Percentiles rank a stretch among this genome's conserved stretches.
Evolutionary conservation across 1,140 invertebrate genomes (phyloP).

Genomic region (Batillaria attramentaria): DNA sequence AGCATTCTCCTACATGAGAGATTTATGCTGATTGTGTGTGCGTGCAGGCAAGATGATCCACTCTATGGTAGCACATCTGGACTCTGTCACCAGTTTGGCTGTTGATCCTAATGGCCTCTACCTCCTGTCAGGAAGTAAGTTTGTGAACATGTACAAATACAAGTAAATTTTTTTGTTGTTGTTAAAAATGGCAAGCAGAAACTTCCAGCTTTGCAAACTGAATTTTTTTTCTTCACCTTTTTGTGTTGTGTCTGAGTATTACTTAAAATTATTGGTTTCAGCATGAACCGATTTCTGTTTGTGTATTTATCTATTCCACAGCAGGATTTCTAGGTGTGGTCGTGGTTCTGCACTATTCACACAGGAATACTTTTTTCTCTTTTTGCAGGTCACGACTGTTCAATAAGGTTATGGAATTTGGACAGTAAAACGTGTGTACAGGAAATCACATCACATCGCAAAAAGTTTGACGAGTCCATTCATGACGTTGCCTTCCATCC

Average conservation of each 20-base stretch:
- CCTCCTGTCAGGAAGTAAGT: conserved; percentile 94
- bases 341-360: conserved; percentile 19
- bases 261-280: background rate
- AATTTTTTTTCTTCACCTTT: too few species aligned
- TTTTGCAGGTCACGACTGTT: conserved; percentile 93
- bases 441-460: conserved; percentile 99
- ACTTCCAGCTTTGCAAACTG: background rate
- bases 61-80: conserved; percentile 98
- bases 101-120: conserved; percentile 98
- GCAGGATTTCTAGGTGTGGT: background rate
- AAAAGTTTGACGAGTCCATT: conserved; percentile 99
- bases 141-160: background rate
- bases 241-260: background rate
- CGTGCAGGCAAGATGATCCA: conserved; percentile 86
- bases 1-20: too few species aligned
- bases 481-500: conserved; percentile 99
- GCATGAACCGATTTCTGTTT: background rate
- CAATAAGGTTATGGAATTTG: conserved; percentile 98
- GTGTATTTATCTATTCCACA: too few species aligned
- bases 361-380: conserved; percentile 46
- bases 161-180: background rate
- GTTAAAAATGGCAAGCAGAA: background rate
- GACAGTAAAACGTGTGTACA: conserved; percentile 99
- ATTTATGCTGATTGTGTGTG: too few species aligned
- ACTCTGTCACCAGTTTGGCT: conserved; percentile 97